Conservation (phyloP, 2,113 vertebrate genomes). For the Archilochus colubris region DNA sequence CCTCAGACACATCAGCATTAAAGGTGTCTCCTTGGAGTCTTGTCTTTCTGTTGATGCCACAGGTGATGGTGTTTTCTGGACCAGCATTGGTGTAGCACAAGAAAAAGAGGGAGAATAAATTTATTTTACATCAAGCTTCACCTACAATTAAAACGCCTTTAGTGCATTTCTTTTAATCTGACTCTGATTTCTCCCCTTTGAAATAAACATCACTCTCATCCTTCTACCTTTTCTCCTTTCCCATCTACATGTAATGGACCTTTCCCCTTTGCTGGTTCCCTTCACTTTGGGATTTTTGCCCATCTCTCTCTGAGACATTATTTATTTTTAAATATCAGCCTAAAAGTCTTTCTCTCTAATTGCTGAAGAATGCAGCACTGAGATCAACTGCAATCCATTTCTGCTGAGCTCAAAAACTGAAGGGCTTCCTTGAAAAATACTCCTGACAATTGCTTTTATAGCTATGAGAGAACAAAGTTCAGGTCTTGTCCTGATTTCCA, state of each 20-base stretch:
- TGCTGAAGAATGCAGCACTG: background rate
- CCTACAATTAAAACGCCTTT: background rate
- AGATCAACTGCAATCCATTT: background rate
- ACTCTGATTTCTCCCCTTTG: background rate
- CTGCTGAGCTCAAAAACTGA: background rate
- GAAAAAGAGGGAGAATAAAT: background rate
- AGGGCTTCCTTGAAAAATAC: background rate
- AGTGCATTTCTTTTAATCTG: background rate
- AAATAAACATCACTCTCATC: background rate
- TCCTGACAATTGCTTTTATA: background rate
- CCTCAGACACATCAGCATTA: background rate
- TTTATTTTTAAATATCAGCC: background rate
- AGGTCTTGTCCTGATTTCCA: constrained; percentile 9
- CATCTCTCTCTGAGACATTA: background rate
- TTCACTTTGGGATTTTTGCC: background rate
- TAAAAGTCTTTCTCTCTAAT: background rate
- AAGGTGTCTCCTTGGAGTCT: background rate
- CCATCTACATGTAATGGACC: background rate
- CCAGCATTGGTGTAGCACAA: background rate
- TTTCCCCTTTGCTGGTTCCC: background rate
- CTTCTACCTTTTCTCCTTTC: background rate
- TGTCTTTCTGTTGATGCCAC: background rate
- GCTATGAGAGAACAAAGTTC: background rate
- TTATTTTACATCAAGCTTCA: background rate
- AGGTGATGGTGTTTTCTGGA: background rate